Base-by-base conservation (phyloP, 2,113 vertebrate genomes). In the Cygnus atratus region DNA sequence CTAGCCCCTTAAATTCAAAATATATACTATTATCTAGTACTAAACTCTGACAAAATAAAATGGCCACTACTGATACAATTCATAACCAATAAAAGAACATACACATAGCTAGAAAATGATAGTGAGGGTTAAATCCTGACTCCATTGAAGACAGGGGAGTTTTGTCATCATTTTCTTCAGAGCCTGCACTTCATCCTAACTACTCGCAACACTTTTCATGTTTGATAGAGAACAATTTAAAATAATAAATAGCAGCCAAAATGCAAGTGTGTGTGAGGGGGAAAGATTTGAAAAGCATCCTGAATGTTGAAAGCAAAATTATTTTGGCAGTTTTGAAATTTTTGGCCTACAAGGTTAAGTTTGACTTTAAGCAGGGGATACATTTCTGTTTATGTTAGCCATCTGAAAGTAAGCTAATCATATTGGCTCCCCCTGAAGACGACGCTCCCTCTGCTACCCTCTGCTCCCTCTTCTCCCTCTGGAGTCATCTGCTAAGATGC, bases 231-330 rank as follows among this genome's bases (percentile, higher is more conserved):
- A 83, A 78, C 79, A 72, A 96, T 90, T 92, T 93, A 31, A 90
- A 93, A 44, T 79, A 88, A 96, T 90, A 95, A 94, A 93, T 10
- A 88, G 83, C 82, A 93, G 93, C 41, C 77, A 92, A 92, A 91
- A 28, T 82, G 37, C 21, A 59, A 10, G 4, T 88, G 35, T 79
- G 55, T 70, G 65, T 41, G 39, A 25, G n/a, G 48, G 44, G 15
- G 10, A 11, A 46, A 86, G 82, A 88, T 54, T 71, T 78, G 57
- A 63, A 77, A 92, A 81, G 61, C 15, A 61, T 26, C 11, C 37
- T 94, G 39, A 29, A 81, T 72, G 70, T 57, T 22, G 9, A 88
- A 95, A 93, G 52, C 39, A 57, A 93, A 84, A 52, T 63, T 2
- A 68, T 91, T 66, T 61, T 88, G 76, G 65, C 76, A 43, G 46